A percentile compares a stretch with the other conserved stretches of the same genome.
phyloP scores from a whole-genome alignment of 2,797 vertebrate species.

The Manis pentadactyla region DNA sequence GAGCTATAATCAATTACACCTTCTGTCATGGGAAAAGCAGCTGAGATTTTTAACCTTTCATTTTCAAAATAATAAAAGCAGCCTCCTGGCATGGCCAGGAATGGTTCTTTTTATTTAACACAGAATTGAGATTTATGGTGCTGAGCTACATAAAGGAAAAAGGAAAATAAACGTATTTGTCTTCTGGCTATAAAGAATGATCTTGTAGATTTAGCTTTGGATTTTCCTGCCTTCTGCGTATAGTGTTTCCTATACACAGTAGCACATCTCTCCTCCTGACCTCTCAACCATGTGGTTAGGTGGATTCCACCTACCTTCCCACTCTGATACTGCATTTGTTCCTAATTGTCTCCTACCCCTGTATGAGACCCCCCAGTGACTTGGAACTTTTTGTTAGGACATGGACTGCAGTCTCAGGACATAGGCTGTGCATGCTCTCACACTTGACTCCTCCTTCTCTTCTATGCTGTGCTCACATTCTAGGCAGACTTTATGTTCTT shows the following conservation, averaged over 20 bases:
- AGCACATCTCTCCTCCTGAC: not conserved
- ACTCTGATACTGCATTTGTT: not conserved
- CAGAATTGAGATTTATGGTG: slow-evolving; percentile 54
- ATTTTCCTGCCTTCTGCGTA: not conserved
- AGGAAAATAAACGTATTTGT: slow-evolving; percentile 33
- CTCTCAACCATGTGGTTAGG: not conserved
- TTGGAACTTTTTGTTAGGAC: not conserved
- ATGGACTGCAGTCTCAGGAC: not conserved
- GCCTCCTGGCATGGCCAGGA: not conserved
- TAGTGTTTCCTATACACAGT: not conserved
- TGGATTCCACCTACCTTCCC: not conserved
- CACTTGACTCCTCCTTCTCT: not conserved
- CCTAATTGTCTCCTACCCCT: not conserved
- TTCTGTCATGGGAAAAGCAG: slow-evolving; percentile 43
- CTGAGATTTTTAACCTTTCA: slow-evolving; percentile 47
- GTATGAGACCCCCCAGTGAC: not conserved
- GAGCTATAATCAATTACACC: slow-evolving; percentile 46
- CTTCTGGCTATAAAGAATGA: slow-evolving; percentile 50
- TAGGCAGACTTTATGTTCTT: not conserved
- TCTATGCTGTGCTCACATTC: not conserved
- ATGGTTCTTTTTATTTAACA: slow-evolving; percentile 44
- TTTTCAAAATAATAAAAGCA: slow-evolving; percentile 56
- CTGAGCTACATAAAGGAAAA: not conserved
- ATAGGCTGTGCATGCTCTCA: not conserved
- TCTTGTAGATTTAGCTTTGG: not conserved